A percentile compares a stretch with the other conserved stretches of the same genome.
Evolutionary conservation across 1,140 invertebrate species (phyloP).

Genomic region (Anastrepha obliqua): DNA sequence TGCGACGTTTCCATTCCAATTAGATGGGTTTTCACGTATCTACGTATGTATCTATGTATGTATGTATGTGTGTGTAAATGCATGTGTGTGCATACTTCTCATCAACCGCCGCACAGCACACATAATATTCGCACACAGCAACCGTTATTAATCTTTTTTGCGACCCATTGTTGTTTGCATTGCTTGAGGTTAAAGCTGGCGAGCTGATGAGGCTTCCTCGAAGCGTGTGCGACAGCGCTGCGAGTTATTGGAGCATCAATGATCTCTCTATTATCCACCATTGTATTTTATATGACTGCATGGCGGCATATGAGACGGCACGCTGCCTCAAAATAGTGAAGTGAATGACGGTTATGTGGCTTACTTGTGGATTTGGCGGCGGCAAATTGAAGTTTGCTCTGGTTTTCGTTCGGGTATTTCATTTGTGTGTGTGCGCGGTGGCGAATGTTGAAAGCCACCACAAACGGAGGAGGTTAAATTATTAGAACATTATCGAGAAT

Average conservation of each 20-base stretch:
- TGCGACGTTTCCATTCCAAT: neutral
- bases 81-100: neutral
- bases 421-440: too few relatives aligned
- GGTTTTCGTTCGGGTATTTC: neutral
- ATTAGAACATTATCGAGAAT: too few relatives aligned
- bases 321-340: neutral
- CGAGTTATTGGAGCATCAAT: conserved; percentile 48
- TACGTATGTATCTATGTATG: neutral
- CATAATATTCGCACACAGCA: neutral
- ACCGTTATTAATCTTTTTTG: conserved; percentile 28
- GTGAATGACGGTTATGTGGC: neutral
- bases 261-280: neutral
- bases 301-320: neutral
- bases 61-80: neutral
- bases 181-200: neutral
- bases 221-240: neutral
- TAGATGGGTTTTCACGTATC: neutral
- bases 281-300: neutral
- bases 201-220: conserved; percentile 4
- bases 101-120: neutral
- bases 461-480: too few relatives aligned
- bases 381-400: neutral
- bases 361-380: neutral
- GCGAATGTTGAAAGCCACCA: too few relatives aligned
- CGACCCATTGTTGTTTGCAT: neutral